phyloP scores from a whole-genome alignment of 2,888 invertebrate genomes.

The Ecliptopera silaceata region DNA sequence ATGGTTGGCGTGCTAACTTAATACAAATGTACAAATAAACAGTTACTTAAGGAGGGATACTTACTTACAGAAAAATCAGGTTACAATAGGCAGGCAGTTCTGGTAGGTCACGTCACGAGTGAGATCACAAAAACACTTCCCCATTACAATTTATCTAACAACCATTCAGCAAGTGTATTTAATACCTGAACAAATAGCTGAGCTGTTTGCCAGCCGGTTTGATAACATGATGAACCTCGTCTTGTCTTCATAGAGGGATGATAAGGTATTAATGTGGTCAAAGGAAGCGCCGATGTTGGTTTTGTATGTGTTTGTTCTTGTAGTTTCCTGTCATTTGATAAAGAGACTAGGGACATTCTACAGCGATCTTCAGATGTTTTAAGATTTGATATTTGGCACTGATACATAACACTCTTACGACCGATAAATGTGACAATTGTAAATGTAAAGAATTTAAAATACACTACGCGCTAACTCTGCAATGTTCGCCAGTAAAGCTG shows the following conservation, averaged over 20 bases:
- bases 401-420: too few relatives aligned
- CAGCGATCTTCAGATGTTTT: too few relatives aligned
- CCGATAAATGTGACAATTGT: too few relatives aligned
- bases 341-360: background rate
- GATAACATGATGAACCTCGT: conserved; percentile 55
- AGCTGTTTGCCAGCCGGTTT: conserved; percentile 54
- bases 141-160: background rate
- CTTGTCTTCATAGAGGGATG: conserved; percentile 59
- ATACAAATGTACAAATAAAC: too few relatives aligned
- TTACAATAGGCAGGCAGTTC: too few relatives aligned
- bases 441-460: too few relatives aligned
- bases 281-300: conserved; percentile 69
- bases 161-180: conserved; percentile 41
- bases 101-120: background rate
- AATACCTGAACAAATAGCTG: conserved; percentile 58
- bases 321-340: conserved; percentile 54
- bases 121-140: background rate
- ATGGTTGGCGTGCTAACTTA: too few relatives aligned
- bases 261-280: conserved; percentile 69
- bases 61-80: too few relatives aligned
- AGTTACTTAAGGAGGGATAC: too few relatives aligned
- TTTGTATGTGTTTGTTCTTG: conserved; percentile 54
- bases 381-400: too few relatives aligned
- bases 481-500: too few relatives aligned
- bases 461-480: too few relatives aligned